These are phyloP conservation scores for Phoebastria nigripes DNA, from an alignment of 2,797 vertebrate species.

Conservation along the genomic window DNA sequence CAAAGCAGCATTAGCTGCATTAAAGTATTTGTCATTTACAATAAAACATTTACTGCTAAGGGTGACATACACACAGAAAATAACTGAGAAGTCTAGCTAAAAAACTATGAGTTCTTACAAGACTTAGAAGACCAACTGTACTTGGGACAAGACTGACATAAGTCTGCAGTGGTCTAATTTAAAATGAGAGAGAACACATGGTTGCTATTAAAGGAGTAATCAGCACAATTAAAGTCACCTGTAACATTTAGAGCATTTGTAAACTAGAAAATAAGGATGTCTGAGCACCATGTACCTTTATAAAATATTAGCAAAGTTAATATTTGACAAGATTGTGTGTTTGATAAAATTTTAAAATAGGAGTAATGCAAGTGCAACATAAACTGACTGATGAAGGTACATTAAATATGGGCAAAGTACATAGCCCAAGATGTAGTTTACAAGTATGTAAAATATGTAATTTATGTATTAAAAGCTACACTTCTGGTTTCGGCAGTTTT, in stretches of 20 bases:
- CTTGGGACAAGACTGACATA: background rate
- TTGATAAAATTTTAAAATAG: background rate
- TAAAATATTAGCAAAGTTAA: background rate
- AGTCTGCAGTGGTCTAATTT: background rate
- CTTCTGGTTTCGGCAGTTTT: background rate
- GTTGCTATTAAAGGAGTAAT: background rate
- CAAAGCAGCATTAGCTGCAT: background rate
- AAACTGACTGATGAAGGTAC: background rate
- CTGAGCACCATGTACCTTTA: background rate
- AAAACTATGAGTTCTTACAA: accelerated
- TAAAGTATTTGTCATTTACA: background rate
- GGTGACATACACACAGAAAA: background rate
- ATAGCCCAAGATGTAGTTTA: background rate
- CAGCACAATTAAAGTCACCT: background rate
- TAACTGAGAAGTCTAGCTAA: background rate
- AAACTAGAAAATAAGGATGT: background rate
- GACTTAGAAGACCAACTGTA: too few species aligned
- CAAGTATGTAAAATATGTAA: background rate
- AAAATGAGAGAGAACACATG: background rate
- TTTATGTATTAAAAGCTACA: background rate
- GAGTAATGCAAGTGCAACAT: background rate
- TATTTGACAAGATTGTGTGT: background rate
- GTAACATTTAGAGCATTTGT: background rate
- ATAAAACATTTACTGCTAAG: background rate
- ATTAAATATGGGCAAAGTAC: background rate